phyloP scores from a whole-genome alignment of 1,140 invertebrate genomes.

The Panagrolaimus sp. region DNA sequence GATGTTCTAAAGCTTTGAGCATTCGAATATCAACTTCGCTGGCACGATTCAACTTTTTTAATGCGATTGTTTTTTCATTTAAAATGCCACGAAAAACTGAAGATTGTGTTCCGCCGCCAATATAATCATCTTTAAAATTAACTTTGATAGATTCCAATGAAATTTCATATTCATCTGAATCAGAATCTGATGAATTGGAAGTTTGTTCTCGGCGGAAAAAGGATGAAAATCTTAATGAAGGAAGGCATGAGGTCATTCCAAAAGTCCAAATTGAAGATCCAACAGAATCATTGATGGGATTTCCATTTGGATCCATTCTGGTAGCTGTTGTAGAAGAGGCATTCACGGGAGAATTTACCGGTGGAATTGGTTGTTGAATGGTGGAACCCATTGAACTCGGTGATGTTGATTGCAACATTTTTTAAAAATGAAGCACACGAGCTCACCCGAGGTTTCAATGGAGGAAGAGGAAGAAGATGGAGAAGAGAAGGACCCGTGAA shows the following conservation, averaged over 20 bases:
- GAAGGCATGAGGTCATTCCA: neutral
- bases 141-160: conserved; percentile 76
- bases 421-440: too few species aligned
- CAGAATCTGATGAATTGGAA: neutral
- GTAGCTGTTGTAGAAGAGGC: neutral
- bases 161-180: conserved; percentile 67
- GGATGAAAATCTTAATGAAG: neutral
- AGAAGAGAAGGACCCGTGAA: too few species aligned
- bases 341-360: conserved; percentile 11
- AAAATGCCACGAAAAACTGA: conserved; percentile 79
- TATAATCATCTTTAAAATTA: conserved; percentile 46
- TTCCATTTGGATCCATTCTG: neutral
- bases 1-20: conserved; percentile 85
- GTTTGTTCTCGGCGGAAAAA: neutral
- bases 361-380: neutral
- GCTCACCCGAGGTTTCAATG: too few species aligned
- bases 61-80: conserved; percentile 47
- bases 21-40: conserved; percentile 91
- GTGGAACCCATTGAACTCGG: neutral
- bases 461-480: too few species aligned
- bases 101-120: conserved; percentile 44
- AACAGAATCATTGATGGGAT: neutral
- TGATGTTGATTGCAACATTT: too few species aligned
- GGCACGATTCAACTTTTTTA: conserved; percentile 86
- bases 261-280: neutral